phyloP scores from a whole-genome alignment of 2,888 invertebrate species.

The Cephus pygmeus region DNA sequence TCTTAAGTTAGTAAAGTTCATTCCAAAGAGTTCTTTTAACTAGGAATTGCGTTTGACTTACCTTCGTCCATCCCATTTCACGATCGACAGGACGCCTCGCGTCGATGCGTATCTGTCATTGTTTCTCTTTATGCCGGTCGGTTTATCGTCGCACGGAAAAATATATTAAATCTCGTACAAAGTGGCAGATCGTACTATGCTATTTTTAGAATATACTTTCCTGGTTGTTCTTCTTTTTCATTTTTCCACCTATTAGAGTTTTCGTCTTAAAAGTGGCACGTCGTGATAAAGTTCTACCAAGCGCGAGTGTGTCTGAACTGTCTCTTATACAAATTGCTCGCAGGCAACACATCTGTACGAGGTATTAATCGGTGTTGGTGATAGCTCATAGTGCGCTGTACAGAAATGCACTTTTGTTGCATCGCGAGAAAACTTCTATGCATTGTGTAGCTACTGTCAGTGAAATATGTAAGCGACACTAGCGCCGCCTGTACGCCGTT shows the following conservation, averaged over 20 bases:
- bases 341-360: not conserved
- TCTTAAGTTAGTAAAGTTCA: conserved; percentile 40
- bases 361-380: not conserved
- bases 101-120: not conserved
- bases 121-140: not conserved
- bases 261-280: not conserved
- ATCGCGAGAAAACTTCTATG: not conserved
- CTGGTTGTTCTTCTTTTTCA: not conserved
- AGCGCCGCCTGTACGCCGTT: not conserved
- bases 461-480: not conserved
- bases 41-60: conserved; percentile 4
- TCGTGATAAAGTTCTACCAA: not conserved
- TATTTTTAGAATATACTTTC: not conserved
- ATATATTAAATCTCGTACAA: not conserved
- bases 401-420: not conserved
- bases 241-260: not conserved
- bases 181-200: not conserved
- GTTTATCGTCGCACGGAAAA: not conserved
- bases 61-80: conserved; percentile 4
- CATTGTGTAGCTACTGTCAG: not conserved
- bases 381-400: not conserved
- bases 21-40: conserved; percentile 42
- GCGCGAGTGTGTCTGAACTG: not conserved
- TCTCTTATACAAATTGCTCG: not conserved
- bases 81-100: not conserved